Evolutionary conservation across 2,888 invertebrate species (phyloP), one percentile per base, ranked within the genome.

Genomic region (Trissoscelio sp.): DNA sequence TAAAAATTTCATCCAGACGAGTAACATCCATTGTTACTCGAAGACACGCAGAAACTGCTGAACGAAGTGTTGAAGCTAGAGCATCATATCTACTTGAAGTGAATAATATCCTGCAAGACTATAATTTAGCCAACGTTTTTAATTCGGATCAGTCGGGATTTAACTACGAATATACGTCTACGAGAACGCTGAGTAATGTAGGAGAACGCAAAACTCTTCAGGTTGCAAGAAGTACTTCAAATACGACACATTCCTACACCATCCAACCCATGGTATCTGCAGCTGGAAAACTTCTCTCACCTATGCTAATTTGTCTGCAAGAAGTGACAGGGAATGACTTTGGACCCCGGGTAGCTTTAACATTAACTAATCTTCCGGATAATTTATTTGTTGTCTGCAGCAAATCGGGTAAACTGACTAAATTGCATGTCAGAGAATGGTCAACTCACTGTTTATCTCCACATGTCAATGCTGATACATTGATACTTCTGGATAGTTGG

Each of bases 91-190:
- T 75, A 28, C 16, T 22, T 31, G 11, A 34, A 31, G 57, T 66
- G 14, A 74, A 66, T 66, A 3, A 3, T 55, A 28, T 34, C n/a
- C 12, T 73, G 42, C 16, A 31, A 20, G 16, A 28, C 12, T 73
- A 73, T 31, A 31, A 60, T 22, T 14, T 62, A 11, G 9, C 58
- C 22, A 51, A 51, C 16, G 20, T 72, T 12, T 20, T 64, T 16
- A 51, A 67, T 60, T 48, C 75, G 18, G 67, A 77, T 60, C 67
- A 67, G 11, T 67, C 75, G 20, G 51, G 51, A n/a, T 77, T 77
- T 58, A 67, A 48, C 20, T 58, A 67, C 42, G 75, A 75, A 22
- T 75, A 58, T 39, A 34, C 2, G 16, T 74, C 74, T 7, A 64
- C 64, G 4, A 28, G 64, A 31, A 64, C 53, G n/a, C 57, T 77